Percentiles rank a stretch among this genome's conserved stretches.
Conservation (phyloP, 35 echinoderm and acorn worm genomes). For the Apostichopus japonicus region DNA sequence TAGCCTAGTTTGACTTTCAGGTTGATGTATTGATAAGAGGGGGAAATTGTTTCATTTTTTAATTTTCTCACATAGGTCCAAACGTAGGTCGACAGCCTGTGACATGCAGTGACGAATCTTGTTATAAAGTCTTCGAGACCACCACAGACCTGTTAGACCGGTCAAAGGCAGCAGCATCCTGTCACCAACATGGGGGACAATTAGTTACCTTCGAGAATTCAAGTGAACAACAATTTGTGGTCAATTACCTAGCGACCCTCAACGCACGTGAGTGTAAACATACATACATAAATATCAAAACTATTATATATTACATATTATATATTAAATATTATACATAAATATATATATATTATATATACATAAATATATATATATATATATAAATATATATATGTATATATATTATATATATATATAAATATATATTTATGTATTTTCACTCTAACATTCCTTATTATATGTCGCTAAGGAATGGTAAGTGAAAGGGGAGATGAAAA, state of each 20-base stretch:
- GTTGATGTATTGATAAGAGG: neutral
- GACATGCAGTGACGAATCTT: neutral
- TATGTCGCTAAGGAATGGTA: too few species aligned
- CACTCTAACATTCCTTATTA: too few species aligned
- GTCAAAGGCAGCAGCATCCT: neutral
- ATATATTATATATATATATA: too few species aligned
- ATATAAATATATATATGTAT: too few species aligned
- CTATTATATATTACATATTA: too few species aligned
- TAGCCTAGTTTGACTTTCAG: too few species aligned
- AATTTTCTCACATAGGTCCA: neutral
- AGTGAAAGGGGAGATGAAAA: too few species aligned
- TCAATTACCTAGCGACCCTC: neutral
- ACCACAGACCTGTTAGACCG: neutral
- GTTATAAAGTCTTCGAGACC: slow-evolving; percentile 2
- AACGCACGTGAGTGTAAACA: neutral
- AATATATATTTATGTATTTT: too few species aligned
- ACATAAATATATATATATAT: too few species aligned
- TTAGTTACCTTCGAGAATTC: neutral
- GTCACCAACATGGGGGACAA: slow-evolving; percentile 19
- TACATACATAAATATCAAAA: too few species aligned
- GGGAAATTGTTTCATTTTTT: neutral
- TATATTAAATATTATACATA: too few species aligned
- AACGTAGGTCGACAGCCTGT: neutral
- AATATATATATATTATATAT: too few species aligned
- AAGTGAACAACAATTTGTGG: neutral